These are phyloP conservation scores for Callopanchax toddi DNA, from an alignment of 2,113 vertebrate genomes.

Conservation along the genomic window DNA sequence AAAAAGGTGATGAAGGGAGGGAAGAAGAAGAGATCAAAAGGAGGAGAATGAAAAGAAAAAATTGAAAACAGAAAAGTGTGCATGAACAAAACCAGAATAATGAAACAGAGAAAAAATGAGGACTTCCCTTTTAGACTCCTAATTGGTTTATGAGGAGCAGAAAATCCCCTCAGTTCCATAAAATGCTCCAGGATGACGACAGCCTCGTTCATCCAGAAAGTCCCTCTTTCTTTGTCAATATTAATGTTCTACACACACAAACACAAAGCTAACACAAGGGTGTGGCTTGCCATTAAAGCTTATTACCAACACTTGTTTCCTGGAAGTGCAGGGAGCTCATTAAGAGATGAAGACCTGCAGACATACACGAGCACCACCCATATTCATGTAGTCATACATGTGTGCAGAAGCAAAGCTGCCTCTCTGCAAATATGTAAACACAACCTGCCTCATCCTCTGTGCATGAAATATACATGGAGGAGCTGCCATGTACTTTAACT, in stretches of 20 bases:
- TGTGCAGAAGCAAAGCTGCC: background rate
- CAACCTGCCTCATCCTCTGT: background rate
- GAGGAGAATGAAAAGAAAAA: background rate
- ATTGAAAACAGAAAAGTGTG: background rate
- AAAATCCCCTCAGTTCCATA: conserved; percentile 38
- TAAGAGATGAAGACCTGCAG: background rate
- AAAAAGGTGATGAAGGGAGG: background rate
- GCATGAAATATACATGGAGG: conserved; percentile 32
- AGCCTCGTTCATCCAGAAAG: conserved; percentile 30
- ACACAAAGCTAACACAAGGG: conserved; percentile 2
- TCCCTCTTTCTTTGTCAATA: conserved; percentile 7
- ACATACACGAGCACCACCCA: background rate
- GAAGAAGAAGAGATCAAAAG: background rate
- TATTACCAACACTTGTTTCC: conserved; percentile 20
- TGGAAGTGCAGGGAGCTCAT: background rate
- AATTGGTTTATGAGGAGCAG: conserved; percentile 59
- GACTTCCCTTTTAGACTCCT: conserved; percentile 34
- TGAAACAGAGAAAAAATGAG: background rate
- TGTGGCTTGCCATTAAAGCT: background rate
- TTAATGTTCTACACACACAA: background rate
- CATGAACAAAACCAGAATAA: background rate
- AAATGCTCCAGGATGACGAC: conserved; percentile 32
- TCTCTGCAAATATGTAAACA: background rate
- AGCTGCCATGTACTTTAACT: conserved; percentile 2
- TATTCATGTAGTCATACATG: background rate